A percentile compares a stretch with the other conserved stretches of the same genome.
phyloP scores from a whole-genome alignment of 2,888 invertebrate genomes.

The Acleris holmiana region DNA sequence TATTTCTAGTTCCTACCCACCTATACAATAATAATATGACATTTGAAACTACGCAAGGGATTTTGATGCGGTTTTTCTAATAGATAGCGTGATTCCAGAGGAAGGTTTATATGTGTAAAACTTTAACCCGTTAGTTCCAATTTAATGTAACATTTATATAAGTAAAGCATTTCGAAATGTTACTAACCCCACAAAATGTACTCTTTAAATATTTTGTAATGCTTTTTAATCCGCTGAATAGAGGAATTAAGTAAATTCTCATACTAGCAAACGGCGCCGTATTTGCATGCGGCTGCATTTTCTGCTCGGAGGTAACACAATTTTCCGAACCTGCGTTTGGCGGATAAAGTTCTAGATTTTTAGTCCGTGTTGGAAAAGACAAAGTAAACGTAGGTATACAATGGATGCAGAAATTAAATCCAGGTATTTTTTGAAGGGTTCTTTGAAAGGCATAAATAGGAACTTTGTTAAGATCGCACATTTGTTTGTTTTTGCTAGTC shows the following conservation, averaged over 20 bases:
- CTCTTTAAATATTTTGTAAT: slow-evolving; percentile 13
- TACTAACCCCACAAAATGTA: slow-evolving; percentile 4
- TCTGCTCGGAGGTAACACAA: slow-evolving; percentile 17
- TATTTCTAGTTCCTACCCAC: too few relatives aligned
- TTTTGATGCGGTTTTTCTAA: too few relatives aligned
- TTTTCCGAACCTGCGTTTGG: slow-evolving; percentile 14
- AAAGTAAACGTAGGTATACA: background rate
- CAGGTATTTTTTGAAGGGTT: background rate
- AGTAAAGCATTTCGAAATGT: background rate
- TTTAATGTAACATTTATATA: too few relatives aligned
- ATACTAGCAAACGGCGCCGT: slow-evolving; percentile 10
- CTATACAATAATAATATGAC: too few relatives aligned
- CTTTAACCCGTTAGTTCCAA: too few relatives aligned
- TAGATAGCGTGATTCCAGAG: too few relatives aligned
- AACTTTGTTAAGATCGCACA: too few relatives aligned
- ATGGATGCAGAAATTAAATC: background rate
- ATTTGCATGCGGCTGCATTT: slow-evolving; percentile 27
- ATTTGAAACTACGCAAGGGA: too few relatives aligned
- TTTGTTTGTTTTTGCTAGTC: too few relatives aligned
- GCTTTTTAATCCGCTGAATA: slow-evolving; percentile 12
- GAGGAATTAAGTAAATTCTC: slow-evolving; percentile 21
- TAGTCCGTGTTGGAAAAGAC: background rate
- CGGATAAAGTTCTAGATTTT: background rate
- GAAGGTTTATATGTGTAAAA: too few relatives aligned
- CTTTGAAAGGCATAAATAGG: too few relatives aligned